Percentiles rank a stretch among this genome's conserved stretches.
These are phyloP conservation scores for Orthonevra nobilis DNA, from an alignment of 2,888 invertebrate species.

Conservation along the genomic window DNA sequence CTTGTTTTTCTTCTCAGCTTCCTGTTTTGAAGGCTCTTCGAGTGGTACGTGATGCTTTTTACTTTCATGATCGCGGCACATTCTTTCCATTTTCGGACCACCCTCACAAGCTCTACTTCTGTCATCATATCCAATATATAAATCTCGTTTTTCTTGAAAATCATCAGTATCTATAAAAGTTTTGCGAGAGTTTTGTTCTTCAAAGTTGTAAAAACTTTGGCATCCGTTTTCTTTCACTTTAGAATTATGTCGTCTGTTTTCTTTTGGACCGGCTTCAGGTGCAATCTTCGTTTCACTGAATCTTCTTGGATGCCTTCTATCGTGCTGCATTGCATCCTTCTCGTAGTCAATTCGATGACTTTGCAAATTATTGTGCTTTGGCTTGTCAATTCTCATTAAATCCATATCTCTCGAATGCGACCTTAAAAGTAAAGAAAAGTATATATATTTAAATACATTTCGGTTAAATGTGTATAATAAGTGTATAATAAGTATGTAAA, in stretches of 20 bases:
- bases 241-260: conserved; percentile 53
- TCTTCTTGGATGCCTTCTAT: conserved; percentile 30
- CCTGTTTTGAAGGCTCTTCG: conserved; percentile 77
- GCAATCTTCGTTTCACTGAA: conserved; percentile 56
- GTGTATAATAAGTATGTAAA: too few species aligned
- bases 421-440: conserved; percentile 14
- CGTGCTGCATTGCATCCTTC: conserved; percentile 44
- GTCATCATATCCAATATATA: conserved; percentile 79
- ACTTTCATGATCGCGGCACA: conserved; percentile 74
- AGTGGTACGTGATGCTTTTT: conserved; percentile 73
- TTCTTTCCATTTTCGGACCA: conserved; percentile 76
- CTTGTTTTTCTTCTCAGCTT: conserved; percentile 81
- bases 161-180: conserved; percentile 70
- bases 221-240: conserved; percentile 57
- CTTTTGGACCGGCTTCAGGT: conserved; percentile 41
- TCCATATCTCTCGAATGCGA: conserved; percentile 60
- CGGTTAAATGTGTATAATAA: too few species aligned
- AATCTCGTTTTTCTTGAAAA: conserved; percentile 82
- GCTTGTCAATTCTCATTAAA: conserved; percentile 29
- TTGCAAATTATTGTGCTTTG: conserved; percentile 69
- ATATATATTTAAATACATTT: too few species aligned
- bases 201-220: conserved; percentile 44
- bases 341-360: conserved; percentile 76
- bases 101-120: conserved; percentile 69
- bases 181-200: conserved; percentile 31